Percentiles rank a stretch among this genome's conserved stretches.
Evolutionary conservation across 2,797 vertebrate genomes (phyloP).

Genomic region (Scleropages formosus): DNA sequence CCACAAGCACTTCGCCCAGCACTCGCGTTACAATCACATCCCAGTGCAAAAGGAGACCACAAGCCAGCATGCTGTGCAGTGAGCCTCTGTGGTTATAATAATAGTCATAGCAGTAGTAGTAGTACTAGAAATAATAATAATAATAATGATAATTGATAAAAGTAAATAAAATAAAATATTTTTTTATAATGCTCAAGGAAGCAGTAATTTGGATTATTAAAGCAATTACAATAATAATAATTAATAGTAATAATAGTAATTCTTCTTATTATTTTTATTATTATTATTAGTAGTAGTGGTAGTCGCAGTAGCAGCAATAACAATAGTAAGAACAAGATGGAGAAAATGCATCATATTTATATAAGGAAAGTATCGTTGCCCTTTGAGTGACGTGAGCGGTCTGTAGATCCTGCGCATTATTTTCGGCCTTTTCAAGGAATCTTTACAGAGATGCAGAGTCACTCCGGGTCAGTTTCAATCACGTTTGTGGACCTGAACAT

Average conservation of each 20-base stretch:
- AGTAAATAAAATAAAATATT: no score
- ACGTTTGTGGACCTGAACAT: not conserved
- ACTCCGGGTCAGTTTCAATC: constrained; percentile 2
- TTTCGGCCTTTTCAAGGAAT: not conserved
- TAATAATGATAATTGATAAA: no score
- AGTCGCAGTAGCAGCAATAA: no score
- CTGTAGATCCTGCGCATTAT: not conserved
- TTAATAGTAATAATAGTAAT: no score
- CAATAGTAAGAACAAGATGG: no score
- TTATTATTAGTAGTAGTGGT: no score
- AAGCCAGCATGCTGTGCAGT: constrained; percentile 21
- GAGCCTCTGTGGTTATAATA: not conserved
- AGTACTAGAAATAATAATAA: no score
- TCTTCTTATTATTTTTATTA: not conserved
- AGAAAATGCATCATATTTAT: not conserved
- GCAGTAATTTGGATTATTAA: constrained; percentile 29
- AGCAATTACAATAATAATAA: no score
- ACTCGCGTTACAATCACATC: not conserved
- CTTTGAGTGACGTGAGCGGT: constrained; percentile 12
- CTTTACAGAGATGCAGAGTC: not conserved
- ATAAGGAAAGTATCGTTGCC: constrained; percentile 8
- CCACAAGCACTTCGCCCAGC: constrained; percentile 25
- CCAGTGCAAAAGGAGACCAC: not conserved
- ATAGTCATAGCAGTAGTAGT: no score
- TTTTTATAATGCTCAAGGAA: constrained; percentile 23